These are phyloP conservation scores for Leucoraja erinaceus DNA, from an alignment of 2,113 vertebrate genomes.

Conservation along the genomic window DNA sequence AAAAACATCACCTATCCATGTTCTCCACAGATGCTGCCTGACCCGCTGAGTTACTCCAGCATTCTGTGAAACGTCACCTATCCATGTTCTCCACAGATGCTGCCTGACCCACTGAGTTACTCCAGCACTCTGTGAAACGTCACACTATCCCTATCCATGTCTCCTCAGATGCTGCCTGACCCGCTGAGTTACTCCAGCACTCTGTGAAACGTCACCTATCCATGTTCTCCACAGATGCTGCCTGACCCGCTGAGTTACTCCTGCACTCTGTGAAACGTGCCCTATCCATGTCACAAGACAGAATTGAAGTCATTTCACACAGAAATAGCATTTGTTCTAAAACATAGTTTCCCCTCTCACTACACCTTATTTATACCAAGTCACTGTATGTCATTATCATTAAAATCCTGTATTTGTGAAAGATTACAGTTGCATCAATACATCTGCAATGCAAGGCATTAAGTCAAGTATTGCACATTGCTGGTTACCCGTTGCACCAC, in stretches of 20 bases:
- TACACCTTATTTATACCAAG: background rate
- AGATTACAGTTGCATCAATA: background rate
- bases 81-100: background rate
- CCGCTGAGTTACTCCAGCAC: background rate
- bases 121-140: too few relatives aligned
- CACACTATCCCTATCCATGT: background rate
- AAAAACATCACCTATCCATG: too few relatives aligned
- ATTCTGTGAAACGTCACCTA: too few relatives aligned
- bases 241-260: too few relatives aligned
- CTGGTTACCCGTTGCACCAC: background rate
- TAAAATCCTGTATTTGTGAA: background rate
- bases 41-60: too few relatives aligned
- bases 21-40: too few relatives aligned
- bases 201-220: too few relatives aligned
- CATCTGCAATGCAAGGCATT: background rate
- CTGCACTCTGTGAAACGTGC: too few relatives aligned
- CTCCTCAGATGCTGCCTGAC: background rate
- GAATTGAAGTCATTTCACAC: slow-evolving; percentile 4
- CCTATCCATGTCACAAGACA: background rate
- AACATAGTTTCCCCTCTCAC: background rate
- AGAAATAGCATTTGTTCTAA: background rate
- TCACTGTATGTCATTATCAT: background rate
- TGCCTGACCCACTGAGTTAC: background rate
- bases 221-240: too few relatives aligned
- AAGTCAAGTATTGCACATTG: background rate